Percentiles rank a stretch among this genome's conserved stretches.
These are phyloP conservation scores for Leucoma salicis DNA, from an alignment of 2,888 invertebrate species.

Conservation along the genomic window DNA sequence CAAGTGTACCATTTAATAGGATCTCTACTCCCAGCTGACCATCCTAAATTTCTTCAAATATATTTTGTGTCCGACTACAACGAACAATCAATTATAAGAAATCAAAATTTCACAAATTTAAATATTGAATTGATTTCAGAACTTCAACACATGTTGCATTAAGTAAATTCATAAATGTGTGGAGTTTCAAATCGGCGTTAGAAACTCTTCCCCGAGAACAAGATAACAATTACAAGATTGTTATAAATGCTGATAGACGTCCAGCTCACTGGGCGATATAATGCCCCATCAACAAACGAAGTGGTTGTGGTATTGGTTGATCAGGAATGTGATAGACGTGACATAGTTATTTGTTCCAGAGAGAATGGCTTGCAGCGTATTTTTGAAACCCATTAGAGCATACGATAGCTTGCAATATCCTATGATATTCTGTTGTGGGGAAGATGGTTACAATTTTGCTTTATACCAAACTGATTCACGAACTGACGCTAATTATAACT, in stretches of 20 bases:
- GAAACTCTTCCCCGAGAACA: background rate
- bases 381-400: too few species aligned
- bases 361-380: too few species aligned
- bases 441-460: slow-evolving; percentile 9
- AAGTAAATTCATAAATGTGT: background rate
- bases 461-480: background rate
- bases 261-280: slow-evolving; percentile 3
- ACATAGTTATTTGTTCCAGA: slow-evolving; percentile 3
- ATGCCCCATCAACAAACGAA: slow-evolving; percentile 7
- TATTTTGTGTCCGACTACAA: background rate
- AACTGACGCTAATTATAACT: slow-evolving; percentile 3
- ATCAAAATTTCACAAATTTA: background rate
- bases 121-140: background rate
- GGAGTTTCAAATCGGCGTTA: background rate
- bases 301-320: slow-evolving; percentile 8
- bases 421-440: background rate
- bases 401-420: slow-evolving; percentile 4
- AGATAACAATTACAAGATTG: background rate
- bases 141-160: background rate
- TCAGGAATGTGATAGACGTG: slow-evolving; percentile 7
- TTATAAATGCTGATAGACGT: slow-evolving; percentile 11
- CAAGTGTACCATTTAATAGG: background rate
- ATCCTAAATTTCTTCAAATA: background rate
- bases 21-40: background rate
- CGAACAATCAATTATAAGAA: background rate